Evolutionary conservation across 2,888 invertebrate species (phyloP).

Genomic region (Ennomos quercinarius): DNA sequence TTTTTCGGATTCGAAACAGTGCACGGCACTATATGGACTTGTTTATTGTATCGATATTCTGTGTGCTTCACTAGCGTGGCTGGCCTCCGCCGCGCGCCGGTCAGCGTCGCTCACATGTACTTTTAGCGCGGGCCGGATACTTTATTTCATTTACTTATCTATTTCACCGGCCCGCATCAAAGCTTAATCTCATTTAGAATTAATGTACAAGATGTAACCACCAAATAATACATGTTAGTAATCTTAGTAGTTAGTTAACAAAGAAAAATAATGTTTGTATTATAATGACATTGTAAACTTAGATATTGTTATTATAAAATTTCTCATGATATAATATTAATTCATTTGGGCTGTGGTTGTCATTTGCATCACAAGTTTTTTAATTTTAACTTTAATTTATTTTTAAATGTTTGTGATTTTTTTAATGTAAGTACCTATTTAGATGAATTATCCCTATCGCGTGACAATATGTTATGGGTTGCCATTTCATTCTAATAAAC

Average conservation of each 20-base stretch:
- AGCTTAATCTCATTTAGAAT: conserved; percentile 76
- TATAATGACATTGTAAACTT: conserved; percentile 28
- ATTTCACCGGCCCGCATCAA: conserved; percentile 43
- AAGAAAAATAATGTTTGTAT: conserved; percentile 31
- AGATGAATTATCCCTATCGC: background rate
- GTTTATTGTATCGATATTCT: conserved; percentile 46
- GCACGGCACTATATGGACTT: conserved; percentile 60
- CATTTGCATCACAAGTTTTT: conserved; percentile 69
- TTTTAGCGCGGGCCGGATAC: conserved; percentile 30
- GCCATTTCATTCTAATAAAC: no score
- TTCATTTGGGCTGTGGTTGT: conserved; percentile 66
- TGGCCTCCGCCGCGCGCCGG: no score
- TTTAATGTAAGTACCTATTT: conserved; percentile 10
- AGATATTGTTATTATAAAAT: conserved; percentile 26
- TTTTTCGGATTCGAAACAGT: conserved; percentile 47
- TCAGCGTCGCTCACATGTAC: conserved; percentile 33
- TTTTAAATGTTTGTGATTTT: conserved; percentile 18
- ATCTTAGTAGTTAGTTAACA: conserved; percentile 40
- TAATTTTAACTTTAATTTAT: conserved; percentile 33
- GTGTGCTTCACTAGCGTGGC: conserved; percentile 62
- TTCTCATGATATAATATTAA: conserved; percentile 33
- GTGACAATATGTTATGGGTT: background rate
- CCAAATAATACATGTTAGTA: conserved; percentile 79
- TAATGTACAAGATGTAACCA: conserved; percentile 83
- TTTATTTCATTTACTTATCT: conserved; percentile 16